Conservation (phyloP, 2,797 vertebrate genomes). For the Melopsittacus undulatus region DNA sequence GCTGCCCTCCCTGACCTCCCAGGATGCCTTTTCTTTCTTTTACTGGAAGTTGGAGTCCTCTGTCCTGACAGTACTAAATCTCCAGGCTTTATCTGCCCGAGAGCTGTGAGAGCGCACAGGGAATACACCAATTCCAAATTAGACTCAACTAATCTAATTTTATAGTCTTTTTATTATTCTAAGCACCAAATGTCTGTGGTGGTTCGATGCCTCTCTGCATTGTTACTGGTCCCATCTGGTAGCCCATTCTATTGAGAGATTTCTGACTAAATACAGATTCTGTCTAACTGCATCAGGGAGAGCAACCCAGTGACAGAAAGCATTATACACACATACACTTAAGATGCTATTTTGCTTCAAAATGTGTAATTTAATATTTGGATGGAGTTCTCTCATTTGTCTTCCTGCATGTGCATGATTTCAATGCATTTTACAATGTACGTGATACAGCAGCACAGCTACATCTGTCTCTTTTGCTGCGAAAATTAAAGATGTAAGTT, state of each 20-base stretch:
- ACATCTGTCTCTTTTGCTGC: constrained; percentile 3
- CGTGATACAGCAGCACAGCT: neutral
- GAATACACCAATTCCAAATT: constrained; percentile 87
- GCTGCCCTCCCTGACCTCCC: constrained; percentile 84
- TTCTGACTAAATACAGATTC: constrained; percentile 76
- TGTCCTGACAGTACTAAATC: constrained; percentile 83
- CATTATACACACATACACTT: constrained; percentile 29
- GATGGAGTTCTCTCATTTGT: constrained; percentile 31
- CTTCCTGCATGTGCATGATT: neutral
- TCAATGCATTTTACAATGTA: constrained; percentile 22
- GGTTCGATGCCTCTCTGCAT: constrained; percentile 83
- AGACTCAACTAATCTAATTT: constrained; percentile 93
- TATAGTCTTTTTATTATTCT: constrained; percentile 94
- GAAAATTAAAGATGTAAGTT: constrained; percentile 3
- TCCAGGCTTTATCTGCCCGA: constrained; percentile 82
- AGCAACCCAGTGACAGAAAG: constrained; percentile 65
- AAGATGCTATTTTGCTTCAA: constrained; percentile 57
- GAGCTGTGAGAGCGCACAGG: constrained; percentile 78
- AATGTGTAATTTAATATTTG: constrained; percentile 71
- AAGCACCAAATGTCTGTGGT: constrained; percentile 90
- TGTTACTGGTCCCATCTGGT: constrained; percentile 89
- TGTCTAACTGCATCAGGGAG: constrained; percentile 73
- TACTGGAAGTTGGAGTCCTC: constrained; percentile 85
- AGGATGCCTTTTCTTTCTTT: constrained; percentile 80
- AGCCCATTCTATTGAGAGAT: constrained; percentile 75